Evolutionary conservation across 37 sponge, comb jelly and placozoan genomes (phyloP).

Genomic region (Oscarella lobularis): DNA sequence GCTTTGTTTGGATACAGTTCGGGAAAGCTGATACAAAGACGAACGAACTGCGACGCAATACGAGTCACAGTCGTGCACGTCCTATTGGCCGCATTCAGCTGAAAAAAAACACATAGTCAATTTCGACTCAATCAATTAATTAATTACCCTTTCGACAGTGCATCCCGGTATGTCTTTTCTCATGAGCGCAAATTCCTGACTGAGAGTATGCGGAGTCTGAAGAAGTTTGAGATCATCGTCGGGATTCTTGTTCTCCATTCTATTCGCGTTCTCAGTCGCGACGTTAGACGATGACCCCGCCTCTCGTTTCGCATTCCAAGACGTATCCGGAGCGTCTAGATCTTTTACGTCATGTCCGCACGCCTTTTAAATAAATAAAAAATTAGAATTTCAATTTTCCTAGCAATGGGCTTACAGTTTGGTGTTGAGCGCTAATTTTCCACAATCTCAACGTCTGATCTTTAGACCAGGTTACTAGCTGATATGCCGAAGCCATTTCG

Average conservation of each 20-base stretch:
- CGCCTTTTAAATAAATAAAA: too few species aligned
- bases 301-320: too few species aligned
- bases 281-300: too few species aligned
- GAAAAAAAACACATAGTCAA: background rate
- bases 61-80: conserved; percentile 42
- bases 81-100: conserved; percentile 51
- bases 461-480: conserved; percentile 36
- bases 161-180: background rate
- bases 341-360: too few species aligned
- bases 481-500: conserved; percentile 1
- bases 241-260: too few species aligned
- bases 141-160: conserved; percentile 19
- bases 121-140: background rate
- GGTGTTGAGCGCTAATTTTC: conserved; percentile 18
- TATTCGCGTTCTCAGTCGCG: too few species aligned
- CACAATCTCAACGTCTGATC: conserved; percentile 39
- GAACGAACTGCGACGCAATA: conserved; percentile 28
- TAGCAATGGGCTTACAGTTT: background rate
- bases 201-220: conserved; percentile 15
- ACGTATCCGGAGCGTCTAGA: too few species aligned
- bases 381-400: too few species aligned
- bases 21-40: conserved; percentile 59
- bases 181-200: conserved; percentile 12
- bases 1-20: conserved; percentile 67
- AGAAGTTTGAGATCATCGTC: too few species aligned